These are phyloP conservation scores for Meles meles DNA, from an alignment of 2,113 vertebrate species.

Conservation along the genomic window DNA sequence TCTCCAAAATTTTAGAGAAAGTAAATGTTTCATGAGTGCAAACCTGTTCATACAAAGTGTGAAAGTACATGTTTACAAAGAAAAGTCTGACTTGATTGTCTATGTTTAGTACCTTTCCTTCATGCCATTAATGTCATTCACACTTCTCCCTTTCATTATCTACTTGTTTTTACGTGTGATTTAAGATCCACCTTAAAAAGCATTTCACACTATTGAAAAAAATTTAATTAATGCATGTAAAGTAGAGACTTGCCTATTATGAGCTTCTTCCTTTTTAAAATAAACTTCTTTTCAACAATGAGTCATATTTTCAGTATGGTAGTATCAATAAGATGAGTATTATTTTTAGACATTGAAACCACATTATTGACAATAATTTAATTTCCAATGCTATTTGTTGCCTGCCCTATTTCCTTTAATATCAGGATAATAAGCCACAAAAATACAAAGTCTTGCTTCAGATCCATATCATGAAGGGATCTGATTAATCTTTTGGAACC, in stretches of 20 bases:
- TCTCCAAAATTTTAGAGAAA: not conserved
- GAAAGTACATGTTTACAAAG: not conserved
- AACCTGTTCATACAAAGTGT: not conserved
- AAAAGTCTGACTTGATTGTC: not conserved
- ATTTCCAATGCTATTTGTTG: not conserved
- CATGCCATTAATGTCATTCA: not conserved
- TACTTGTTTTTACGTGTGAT: not conserved
- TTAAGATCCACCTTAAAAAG: not conserved
- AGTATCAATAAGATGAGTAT: not conserved
- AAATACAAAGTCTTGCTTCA: constrained; percentile 28
- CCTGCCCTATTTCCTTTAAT: not conserved
- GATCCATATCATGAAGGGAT: constrained; percentile 2
- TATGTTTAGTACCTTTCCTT: not conserved
- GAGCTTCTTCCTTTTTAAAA: not conserved
- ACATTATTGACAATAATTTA: not conserved
- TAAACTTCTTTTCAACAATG: not conserved
- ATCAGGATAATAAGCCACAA: constrained; percentile 8
- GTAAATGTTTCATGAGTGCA: not conserved
- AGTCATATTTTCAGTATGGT: not conserved
- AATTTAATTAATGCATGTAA: not conserved
- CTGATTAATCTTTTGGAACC: constrained; percentile 57
- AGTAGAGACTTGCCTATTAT: not conserved
- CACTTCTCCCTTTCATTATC: not conserved
- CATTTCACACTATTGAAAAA: not conserved
- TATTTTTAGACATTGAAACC: not conserved